Conservation (phyloP, 2,113 vertebrate species). For the Cinclus cinclus region DNA sequence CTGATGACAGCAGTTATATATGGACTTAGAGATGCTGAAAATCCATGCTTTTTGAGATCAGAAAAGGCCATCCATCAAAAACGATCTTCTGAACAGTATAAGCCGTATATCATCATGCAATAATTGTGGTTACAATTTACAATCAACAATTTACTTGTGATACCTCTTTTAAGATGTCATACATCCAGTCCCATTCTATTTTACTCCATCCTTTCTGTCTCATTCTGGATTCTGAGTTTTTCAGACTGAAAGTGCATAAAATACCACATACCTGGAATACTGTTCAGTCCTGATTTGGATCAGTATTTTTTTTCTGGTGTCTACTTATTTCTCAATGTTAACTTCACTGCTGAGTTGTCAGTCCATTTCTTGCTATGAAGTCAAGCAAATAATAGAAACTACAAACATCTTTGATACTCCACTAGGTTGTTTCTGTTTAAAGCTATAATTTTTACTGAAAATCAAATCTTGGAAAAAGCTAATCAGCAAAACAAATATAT, state of each 20-base stretch:
- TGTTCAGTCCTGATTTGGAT: not conserved
- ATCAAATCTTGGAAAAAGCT: not conserved
- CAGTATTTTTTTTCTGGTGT: not conserved
- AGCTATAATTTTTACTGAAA: not conserved
- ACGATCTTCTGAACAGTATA: not conserved
- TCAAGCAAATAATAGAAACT: not conserved
- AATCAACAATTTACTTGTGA: not conserved
- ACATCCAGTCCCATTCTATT: not conserved
- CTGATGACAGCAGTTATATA: not conserved
- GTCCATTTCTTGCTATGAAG: not conserved
- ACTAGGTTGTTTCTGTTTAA: not conserved
- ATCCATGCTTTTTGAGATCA: not conserved
- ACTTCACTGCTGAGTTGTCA: not conserved
- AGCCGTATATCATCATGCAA: not conserved
- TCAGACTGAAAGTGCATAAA: not conserved
- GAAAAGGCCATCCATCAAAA: not conserved
- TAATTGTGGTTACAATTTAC: not conserved
- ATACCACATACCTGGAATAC: not conserved
- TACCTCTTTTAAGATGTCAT: accelerated
- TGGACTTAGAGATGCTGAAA: not conserved
- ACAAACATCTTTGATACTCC: not conserved
- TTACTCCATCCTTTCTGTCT: no score
- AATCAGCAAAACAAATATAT: not conserved
- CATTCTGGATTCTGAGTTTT: not conserved
- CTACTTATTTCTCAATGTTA: not conserved